phyloP scores from a whole-genome alignment of 2,888 invertebrate species.

The Agrilus cyanescens region DNA sequence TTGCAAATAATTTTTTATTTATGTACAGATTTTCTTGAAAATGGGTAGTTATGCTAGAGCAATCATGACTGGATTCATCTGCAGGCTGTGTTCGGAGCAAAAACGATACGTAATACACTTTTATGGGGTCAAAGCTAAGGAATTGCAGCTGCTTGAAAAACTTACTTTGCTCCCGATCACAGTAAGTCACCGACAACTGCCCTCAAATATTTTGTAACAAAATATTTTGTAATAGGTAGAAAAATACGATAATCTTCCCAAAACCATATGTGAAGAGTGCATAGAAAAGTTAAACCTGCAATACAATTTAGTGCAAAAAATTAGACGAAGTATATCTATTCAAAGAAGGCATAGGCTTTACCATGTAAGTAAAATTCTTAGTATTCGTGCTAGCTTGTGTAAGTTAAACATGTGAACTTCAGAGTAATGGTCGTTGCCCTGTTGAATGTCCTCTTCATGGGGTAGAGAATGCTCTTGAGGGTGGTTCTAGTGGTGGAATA shows the following conservation, averaged over 20 bases:
- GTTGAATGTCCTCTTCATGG: slow-evolving; percentile 28
- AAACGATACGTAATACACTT: slow-evolving; percentile 74
- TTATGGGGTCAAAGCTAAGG: slow-evolving; percentile 67
- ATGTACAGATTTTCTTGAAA: slow-evolving; percentile 15
- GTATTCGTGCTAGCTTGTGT: background rate
- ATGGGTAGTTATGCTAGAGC: slow-evolving; percentile 80
- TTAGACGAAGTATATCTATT: slow-evolving; percentile 31
- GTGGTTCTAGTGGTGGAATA: background rate
- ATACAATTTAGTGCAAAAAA: slow-evolving; percentile 39
- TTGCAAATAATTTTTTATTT: background rate
- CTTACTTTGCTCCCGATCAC: slow-evolving; percentile 71
- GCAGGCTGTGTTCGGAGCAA: slow-evolving; percentile 77
- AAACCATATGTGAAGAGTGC: slow-evolving; percentile 50
- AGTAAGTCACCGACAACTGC: slow-evolving; percentile 38
- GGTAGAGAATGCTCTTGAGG: slow-evolving; percentile 12
- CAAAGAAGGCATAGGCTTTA: slow-evolving; percentile 26
- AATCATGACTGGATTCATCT: slow-evolving; percentile 71
- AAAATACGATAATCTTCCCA: slow-evolving; percentile 46
- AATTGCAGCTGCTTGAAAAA: slow-evolving; percentile 64
- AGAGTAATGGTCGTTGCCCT: slow-evolving; percentile 30
- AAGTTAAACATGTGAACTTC: slow-evolving; percentile 10
- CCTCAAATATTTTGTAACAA: slow-evolving; percentile 5
- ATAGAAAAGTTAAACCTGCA: slow-evolving; percentile 42
- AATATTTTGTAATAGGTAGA: slow-evolving; percentile 26
- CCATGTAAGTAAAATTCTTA: slow-evolving; percentile 25